These are phyloP conservation scores for Aix galericulata DNA, from an alignment of 2,113 vertebrate species.

Conservation along the genomic window DNA sequence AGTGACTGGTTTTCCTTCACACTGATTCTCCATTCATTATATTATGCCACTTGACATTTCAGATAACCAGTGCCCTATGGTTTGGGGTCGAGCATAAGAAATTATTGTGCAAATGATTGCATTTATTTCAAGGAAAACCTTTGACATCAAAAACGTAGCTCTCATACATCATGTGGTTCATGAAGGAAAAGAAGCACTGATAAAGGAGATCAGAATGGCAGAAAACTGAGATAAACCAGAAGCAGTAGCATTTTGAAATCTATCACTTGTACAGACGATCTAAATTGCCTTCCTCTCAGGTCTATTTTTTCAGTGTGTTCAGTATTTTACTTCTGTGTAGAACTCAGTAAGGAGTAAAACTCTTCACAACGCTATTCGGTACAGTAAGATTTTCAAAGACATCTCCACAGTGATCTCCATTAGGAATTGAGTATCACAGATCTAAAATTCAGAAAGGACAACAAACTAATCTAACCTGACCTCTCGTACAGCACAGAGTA, in stretches of 20 bases:
- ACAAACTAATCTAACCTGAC: not conserved
- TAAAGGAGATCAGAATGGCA: not conserved
- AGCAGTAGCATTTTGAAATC: not conserved
- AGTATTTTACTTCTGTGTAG: not conserved
- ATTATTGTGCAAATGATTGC: not conserved
- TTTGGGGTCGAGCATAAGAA: not conserved
- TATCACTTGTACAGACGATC: not conserved
- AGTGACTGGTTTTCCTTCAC: not conserved
- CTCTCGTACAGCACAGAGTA: not conserved
- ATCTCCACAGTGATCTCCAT: not conserved
- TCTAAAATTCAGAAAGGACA: not conserved
- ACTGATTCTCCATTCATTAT: not conserved
- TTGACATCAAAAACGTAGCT: not conserved
- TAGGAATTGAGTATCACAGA: not conserved
- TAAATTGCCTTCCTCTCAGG: not conserved
- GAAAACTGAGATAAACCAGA: not conserved
- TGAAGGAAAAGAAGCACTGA: not conserved
- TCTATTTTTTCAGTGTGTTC: not conserved
- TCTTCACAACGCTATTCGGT: not conserved
- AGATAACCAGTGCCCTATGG: not conserved
- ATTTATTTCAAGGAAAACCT: not conserved
- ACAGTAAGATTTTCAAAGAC: not conserved
- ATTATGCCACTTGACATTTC: not conserved
- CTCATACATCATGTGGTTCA: not conserved
- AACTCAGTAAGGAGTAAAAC: not conserved